Conservation (phyloP, 2,113 vertebrate species). For the Brachirus orientalis region DNA sequence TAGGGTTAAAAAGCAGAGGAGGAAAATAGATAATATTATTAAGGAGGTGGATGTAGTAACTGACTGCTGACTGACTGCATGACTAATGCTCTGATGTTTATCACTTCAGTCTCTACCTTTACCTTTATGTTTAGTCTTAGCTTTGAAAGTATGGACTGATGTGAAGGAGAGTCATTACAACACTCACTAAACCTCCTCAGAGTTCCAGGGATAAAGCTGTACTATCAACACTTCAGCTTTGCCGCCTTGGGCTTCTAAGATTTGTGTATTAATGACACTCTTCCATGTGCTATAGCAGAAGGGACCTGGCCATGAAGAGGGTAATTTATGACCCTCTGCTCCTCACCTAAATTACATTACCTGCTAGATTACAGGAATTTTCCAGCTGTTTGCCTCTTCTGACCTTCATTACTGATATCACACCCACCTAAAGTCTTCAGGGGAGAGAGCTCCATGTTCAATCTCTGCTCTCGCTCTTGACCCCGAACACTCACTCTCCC, state of each 20-base stretch:
- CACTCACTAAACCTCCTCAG: background rate
- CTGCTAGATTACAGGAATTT: constrained; percentile 74
- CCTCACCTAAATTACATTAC: constrained; percentile 71
- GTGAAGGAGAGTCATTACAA: background rate
- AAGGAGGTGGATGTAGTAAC: too few species aligned
- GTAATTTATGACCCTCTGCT: constrained; percentile 58
- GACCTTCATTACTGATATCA: constrained; percentile 67
- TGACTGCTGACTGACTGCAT: constrained; percentile 1
- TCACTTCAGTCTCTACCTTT: background rate
- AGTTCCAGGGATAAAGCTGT: background rate
- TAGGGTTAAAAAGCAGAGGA: too few species aligned
- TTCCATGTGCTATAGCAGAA: constrained; percentile 21
- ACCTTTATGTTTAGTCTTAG: background rate
- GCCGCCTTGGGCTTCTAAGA: constrained; percentile 8
- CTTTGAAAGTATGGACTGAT: background rate
- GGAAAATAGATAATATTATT: too few species aligned
- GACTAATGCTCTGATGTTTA: background rate
- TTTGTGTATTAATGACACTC: constrained; percentile 33
- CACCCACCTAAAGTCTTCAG: constrained; percentile 48
- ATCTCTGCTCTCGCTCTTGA: constrained; percentile 60
- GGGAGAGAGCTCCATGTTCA: constrained; percentile 47
- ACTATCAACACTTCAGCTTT: background rate
- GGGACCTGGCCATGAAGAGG: constrained; percentile 24
- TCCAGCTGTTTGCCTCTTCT: constrained; percentile 67
- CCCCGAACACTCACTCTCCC: constrained; percentile 42